Conservation (phyloP, 2,888 invertebrate genomes). For the Ariolimax columbianus region DNA sequence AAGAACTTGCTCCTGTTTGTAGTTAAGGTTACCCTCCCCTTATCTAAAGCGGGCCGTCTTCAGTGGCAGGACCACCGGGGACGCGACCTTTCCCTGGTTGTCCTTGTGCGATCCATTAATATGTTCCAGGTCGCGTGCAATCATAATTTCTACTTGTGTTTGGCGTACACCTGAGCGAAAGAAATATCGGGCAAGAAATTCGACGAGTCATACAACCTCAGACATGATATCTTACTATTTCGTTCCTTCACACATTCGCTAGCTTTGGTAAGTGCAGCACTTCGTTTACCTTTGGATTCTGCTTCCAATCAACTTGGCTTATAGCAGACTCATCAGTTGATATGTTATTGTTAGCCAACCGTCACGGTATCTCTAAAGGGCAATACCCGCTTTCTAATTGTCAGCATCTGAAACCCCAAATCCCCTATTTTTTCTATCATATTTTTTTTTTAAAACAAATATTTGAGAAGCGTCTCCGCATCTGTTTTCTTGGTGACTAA, state of each 20-base stretch:
- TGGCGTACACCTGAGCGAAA: not conserved
- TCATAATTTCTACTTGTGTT: not conserved
- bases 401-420: constrained; percentile 21
- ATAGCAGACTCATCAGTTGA: not conserved
- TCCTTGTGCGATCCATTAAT: not conserved
- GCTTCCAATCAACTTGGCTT: constrained; percentile 8
- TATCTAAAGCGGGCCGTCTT: not conserved
- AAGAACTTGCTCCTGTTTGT: not conserved
- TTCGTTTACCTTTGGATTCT: constrained; percentile 3
- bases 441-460: not conserved
- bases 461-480: no score
- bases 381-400: not conserved
- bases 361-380: constrained; percentile 13
- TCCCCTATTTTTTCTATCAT: not conserved
- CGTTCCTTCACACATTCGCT: not conserved
- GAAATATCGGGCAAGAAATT: not conserved
- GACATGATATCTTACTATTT: not conserved
- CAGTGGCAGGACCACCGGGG: not conserved
- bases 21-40: not conserved
- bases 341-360: constrained; percentile 4
- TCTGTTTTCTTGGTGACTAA: no score
- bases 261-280: not conserved
- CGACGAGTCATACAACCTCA: not conserved
- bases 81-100: not conserved
- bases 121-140: not conserved